These are phyloP conservation scores for Himalopsyche japonica DNA, from an alignment of 2,888 invertebrate genomes.

Conservation along the genomic window DNA sequence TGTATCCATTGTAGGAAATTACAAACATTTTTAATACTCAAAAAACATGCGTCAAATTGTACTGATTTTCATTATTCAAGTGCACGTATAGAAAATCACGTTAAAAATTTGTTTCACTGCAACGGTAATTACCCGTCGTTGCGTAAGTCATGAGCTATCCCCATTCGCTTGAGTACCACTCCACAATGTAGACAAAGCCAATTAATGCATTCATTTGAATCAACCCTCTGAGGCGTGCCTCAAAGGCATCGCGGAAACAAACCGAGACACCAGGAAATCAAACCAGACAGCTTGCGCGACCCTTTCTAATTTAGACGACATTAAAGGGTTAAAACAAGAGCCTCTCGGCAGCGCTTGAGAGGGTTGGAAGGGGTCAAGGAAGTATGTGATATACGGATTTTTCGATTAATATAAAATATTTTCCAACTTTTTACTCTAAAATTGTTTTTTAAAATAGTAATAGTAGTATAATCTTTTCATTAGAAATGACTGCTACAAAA, in stretches of 20 bases:
- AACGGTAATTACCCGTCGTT: background rate
- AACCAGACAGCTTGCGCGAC: conserved; percentile 7
- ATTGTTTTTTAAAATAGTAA: too few relatives aligned
- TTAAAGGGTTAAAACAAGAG: conserved; percentile 27
- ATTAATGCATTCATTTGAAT: conserved; percentile 38
- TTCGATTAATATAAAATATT: background rate
- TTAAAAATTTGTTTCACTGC: background rate
- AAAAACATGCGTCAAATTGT: too few relatives aligned
- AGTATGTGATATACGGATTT: background rate
- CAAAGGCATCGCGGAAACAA: conserved; percentile 29
- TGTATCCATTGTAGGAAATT: too few relatives aligned
- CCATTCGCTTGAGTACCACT: conserved; percentile 1
- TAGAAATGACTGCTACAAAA: too few relatives aligned
- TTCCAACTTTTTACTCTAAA: too few relatives aligned
- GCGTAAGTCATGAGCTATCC: background rate
- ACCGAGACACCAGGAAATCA: conserved; percentile 29
- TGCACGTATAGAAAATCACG: too few relatives aligned
- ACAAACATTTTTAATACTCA: too few relatives aligned
- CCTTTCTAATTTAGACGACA: background rate
- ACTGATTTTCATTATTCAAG: too few relatives aligned
- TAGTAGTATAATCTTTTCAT: too few relatives aligned
- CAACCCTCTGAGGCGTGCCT: conserved; percentile 22
- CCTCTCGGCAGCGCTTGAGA: background rate
- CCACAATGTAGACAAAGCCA: conserved; percentile 34
- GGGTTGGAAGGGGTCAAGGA: conserved; percentile 4